phyloP scores from a whole-genome alignment of 2,113 vertebrate species.

The Chaenocephalus aceratus region DNA sequence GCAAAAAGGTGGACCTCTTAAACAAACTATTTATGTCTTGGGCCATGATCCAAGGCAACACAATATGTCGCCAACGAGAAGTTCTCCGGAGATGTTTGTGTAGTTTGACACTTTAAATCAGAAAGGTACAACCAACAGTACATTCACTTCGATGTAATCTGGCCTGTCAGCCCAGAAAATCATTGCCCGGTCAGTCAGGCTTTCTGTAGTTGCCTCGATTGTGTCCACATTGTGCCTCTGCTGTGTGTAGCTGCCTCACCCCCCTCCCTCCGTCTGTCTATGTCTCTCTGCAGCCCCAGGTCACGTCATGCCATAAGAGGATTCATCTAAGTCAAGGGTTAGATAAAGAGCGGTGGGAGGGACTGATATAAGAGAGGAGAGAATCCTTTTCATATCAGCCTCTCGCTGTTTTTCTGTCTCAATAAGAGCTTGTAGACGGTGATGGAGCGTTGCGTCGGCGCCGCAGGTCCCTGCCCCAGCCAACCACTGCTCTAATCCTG shows the following conservation, averaged over 20 bases:
- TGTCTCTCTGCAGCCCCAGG: slow-evolving; percentile 47
- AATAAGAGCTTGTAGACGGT: slow-evolving; percentile 38
- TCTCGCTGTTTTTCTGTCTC: slow-evolving; percentile 51
- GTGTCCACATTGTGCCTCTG: slow-evolving; percentile 39
- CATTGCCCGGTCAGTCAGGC: not conserved
- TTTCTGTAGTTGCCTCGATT: not conserved
- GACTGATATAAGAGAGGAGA: slow-evolving; percentile 51
- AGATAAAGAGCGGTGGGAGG: slow-evolving; percentile 71
- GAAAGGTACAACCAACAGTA: not conserved
- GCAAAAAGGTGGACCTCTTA: not conserved
- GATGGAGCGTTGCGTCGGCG: slow-evolving; percentile 43
- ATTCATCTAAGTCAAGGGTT: slow-evolving; percentile 71
- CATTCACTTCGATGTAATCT: not conserved
- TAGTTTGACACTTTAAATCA: not conserved
- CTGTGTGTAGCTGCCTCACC: slow-evolving; percentile 9
- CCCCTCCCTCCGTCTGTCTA: slow-evolving; percentile 29
- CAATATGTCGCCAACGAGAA: not conserved
- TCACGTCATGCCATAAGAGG: slow-evolving; percentile 71
- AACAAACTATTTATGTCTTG: no score
- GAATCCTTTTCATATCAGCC: slow-evolving; percentile 61
- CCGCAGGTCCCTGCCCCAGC: slow-evolving; percentile 59
- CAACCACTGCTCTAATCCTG: slow-evolving; percentile 70
- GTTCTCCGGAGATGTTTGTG: not conserved
- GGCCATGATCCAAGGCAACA: not conserved
- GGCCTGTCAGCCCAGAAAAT: not conserved